A percentile compares a stretch with the other conserved stretches of the same genome.
These are phyloP conservation scores for Creontiades dilutus DNA, from an alignment of 2,888 invertebrate species.

Conservation along the genomic window DNA sequence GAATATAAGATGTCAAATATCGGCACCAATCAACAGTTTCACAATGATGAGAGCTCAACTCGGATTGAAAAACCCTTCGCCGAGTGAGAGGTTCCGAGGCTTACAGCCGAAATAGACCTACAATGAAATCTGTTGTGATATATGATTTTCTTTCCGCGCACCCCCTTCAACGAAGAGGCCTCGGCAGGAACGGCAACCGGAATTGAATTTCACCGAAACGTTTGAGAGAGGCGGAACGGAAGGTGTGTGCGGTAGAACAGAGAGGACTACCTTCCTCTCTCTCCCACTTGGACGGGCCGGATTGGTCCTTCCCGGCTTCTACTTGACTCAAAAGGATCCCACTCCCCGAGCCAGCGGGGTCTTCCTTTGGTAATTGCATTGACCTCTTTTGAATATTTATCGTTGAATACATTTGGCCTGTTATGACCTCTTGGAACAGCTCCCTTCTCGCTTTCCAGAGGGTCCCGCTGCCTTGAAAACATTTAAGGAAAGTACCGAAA, in stretches of 20 bases:
- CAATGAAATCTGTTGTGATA: constrained; percentile 41
- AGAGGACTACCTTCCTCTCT: background rate
- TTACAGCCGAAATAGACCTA: constrained; percentile 45
- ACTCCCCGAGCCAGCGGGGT: constrained; percentile 6
- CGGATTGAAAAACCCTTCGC: background rate
- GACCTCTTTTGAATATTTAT: constrained; percentile 71
- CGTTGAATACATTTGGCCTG: constrained; percentile 70
- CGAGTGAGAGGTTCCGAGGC: background rate
- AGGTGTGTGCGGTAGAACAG: constrained; percentile 5
- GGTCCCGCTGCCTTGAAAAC: constrained; percentile 47
- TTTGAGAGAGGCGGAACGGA: background rate
- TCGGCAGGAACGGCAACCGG: background rate
- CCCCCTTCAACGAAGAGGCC: background rate
- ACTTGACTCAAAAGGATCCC: constrained; percentile 53
- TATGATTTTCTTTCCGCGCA: constrained; percentile 45
- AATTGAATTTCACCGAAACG: constrained; percentile 60
- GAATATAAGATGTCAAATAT: no score
- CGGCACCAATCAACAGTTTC: no score
- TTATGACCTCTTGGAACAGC: constrained; percentile 63
- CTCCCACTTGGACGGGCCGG: no score
- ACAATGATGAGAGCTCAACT: background rate
- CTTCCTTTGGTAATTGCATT: constrained; percentile 67
- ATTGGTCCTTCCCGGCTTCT: background rate
- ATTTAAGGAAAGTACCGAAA: constrained; percentile 52
- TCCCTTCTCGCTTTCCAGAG: constrained; percentile 13